These are phyloP conservation scores for Omphaloscelis lunosa DNA, from an alignment of 2,888 invertebrate genomes.

Conservation along the genomic window DNA sequence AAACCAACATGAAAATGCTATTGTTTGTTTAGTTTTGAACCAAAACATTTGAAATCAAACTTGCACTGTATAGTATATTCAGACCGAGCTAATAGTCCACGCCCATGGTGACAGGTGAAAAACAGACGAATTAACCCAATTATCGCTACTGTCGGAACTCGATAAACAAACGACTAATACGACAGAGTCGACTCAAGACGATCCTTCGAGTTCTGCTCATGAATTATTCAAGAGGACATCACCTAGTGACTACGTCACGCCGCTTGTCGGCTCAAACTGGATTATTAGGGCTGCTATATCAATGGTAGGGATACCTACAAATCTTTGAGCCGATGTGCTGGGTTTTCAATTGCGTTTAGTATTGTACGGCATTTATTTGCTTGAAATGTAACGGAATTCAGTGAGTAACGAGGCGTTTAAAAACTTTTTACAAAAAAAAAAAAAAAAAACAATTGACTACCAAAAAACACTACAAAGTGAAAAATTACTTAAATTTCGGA, in stretches of 20 bases:
- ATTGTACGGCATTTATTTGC: slow-evolving; percentile 38
- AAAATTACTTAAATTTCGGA: too few species aligned
- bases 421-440: too few species aligned
- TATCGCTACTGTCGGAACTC: slow-evolving; percentile 59
- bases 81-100: slow-evolving; percentile 3
- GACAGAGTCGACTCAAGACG: slow-evolving; percentile 49
- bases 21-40: slow-evolving; percentile 4
- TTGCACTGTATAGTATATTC: slow-evolving; percentile 7
- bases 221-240: slow-evolving; percentile 64
- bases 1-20: not conserved
- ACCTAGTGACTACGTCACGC: slow-evolving; percentile 57
- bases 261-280: slow-evolving; percentile 60
- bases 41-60: slow-evolving; percentile 16
- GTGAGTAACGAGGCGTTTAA: slow-evolving; percentile 4
- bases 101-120: slow-evolving; percentile 31
- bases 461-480: too few species aligned
- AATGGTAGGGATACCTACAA: slow-evolving; percentile 27
- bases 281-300: slow-evolving; percentile 59
- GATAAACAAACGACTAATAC: slow-evolving; percentile 57
- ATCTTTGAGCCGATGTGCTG: slow-evolving; percentile 22
- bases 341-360: slow-evolving; percentile 39
- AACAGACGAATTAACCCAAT: slow-evolving; percentile 56
- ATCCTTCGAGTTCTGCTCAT: slow-evolving; percentile 48
- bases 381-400: slow-evolving; percentile 27
- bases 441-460: too few species aligned